Evolutionary conservation across 2,888 invertebrate genomes (phyloP).

Genomic region (Ophioninae sp.): DNA sequence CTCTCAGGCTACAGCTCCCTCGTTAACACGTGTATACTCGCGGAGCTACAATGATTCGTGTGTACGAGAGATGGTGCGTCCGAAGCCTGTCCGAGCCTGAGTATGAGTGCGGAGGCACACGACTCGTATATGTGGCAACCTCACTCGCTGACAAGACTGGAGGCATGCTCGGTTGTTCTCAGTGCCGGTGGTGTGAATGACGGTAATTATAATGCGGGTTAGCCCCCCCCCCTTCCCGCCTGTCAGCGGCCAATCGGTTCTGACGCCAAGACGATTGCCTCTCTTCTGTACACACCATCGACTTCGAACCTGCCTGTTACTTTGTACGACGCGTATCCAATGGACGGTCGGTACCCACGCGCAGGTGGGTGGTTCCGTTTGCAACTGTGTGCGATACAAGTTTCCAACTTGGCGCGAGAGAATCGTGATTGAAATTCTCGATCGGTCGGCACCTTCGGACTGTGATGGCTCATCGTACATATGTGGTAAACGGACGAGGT

Average conservation of each 20-base stretch:
- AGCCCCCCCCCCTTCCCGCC: slow-evolving; percentile 48
- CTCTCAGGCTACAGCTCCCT: slow-evolving; percentile 44
- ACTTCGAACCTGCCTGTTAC: slow-evolving; percentile 27
- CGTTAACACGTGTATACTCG: slow-evolving; percentile 39
- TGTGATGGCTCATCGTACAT: background rate
- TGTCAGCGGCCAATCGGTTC: slow-evolving; percentile 75
- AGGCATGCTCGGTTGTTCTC: slow-evolving; percentile 55
- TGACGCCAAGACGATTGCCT: slow-evolving; percentile 67
- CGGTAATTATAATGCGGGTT: slow-evolving; percentile 78
- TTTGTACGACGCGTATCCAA: slow-evolving; percentile 10
- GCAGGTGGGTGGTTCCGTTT: background rate
- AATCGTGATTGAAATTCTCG: slow-evolving; percentile 71
- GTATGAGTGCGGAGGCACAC: background rate
- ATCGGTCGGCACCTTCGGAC: slow-evolving; percentile 56
- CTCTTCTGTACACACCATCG: slow-evolving; percentile 29
- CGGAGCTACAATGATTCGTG: background rate
- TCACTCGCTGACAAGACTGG: slow-evolving; percentile 19
- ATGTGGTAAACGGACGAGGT: background rate
- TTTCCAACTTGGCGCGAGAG: slow-evolving; percentile 37
- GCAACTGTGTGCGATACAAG: slow-evolving; percentile 26
- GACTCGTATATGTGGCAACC: slow-evolving; percentile 11
- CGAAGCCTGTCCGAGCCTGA: background rate
- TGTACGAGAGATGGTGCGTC: background rate
- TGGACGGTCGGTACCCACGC: background rate
- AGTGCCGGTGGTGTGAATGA: slow-evolving; percentile 64